A percentile compares a stretch with the other conserved stretches of the same genome.
phyloP scores from a whole-genome alignment of 2,113 vertebrate species.

The Misgurnus anguillicaudatus region DNA sequence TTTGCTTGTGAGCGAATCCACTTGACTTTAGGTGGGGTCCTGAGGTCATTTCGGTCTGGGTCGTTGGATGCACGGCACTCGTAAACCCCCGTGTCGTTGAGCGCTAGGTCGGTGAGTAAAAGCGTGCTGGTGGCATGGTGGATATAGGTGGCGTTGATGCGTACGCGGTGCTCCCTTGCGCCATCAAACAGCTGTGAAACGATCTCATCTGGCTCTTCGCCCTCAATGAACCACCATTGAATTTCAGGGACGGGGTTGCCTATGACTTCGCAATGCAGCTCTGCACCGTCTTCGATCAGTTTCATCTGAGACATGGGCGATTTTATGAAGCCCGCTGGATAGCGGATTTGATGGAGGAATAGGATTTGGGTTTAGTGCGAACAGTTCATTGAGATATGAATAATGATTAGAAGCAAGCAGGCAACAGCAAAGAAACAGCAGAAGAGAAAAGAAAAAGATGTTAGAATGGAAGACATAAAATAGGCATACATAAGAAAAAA shows the following conservation, averaged over 20 bases:
- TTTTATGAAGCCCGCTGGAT: slow-evolving; percentile 85
- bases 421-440: slow-evolving; percentile 9
- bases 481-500: neutral
- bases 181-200: slow-evolving; percentile 86
- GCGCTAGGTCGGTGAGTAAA: slow-evolving; percentile 75
- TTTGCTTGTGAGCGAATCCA: slow-evolving; percentile 96
- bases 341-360: slow-evolving; percentile 36
- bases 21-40: slow-evolving; percentile 89
- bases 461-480: slow-evolving; percentile 47
- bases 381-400: slow-evolving; percentile 58
- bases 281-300: slow-evolving; percentile 75
- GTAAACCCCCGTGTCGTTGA: slow-evolving; percentile 84
- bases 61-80: slow-evolving; percentile 97
- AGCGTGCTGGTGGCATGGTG: slow-evolving; percentile 84
- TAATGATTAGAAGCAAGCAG: slow-evolving; percentile 34
- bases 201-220: slow-evolving; percentile 78
- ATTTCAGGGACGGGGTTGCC: slow-evolving; percentile 87
- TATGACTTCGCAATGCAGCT: slow-evolving; percentile 88
- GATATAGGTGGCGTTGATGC: slow-evolving; percentile 86
- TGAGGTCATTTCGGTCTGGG: slow-evolving; percentile 91
- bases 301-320: slow-evolving; percentile 85
- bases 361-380: slow-evolving; percentile 39
- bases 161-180: slow-evolving; percentile 79
- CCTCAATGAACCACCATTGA: slow-evolving; percentile 90
- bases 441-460: slow-evolving; percentile 16